Base-by-base conservation (phyloP, 2,888 invertebrate genomes). In the Drosophila paranaensis region DNA sequence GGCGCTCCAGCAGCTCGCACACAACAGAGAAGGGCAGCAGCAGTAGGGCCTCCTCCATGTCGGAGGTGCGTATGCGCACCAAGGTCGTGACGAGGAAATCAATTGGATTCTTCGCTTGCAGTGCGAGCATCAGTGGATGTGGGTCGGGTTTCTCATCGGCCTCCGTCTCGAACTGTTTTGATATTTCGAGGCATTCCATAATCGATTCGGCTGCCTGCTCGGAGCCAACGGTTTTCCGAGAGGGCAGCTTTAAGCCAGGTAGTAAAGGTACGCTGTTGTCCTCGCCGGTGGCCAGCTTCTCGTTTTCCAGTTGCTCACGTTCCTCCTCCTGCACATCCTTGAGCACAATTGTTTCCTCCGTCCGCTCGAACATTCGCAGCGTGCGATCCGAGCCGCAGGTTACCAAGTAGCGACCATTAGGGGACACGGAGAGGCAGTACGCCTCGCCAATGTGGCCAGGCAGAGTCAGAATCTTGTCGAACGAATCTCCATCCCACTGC, bases 401-500 rank as follows among this genome's bases (percentile, higher is more conserved):
- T 8, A 95, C 95, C 16, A 95, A 94, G 93, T 95, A 96, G 72
- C 96, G 94, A 0, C 98, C 98, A 92, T 96, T 97, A 1, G 96
- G 95, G 80, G 97, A 97, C 45, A 98, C 95, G 1, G 95, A 94
- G 80, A 98, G 91, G 72, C 94, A 93, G 94, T 96, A 95, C 2
- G 97, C 95, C 92, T 96, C 96, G 3, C 97, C 97, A 76, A 95
- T 94, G 92, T 98, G 98, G 3, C 90, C 91, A 95, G 97, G 92
- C 33, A 98, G 92, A 0, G 97, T 97, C n/a, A 97, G 94, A 72
- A 99, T 97, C 93, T 97, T 97, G 74, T 97, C 95, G 90, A 96
- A 99, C 53, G 94, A 96, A 92, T 98, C 98, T 0, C 95, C 98
- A 93, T 99, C 99, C 99, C 99, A 99, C 91, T 99, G 96, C 92